Percentiles rank a stretch among this genome's conserved stretches.
Conservation (phyloP, 2,888 invertebrate species). For the Microctonus hyperodae region DNA sequence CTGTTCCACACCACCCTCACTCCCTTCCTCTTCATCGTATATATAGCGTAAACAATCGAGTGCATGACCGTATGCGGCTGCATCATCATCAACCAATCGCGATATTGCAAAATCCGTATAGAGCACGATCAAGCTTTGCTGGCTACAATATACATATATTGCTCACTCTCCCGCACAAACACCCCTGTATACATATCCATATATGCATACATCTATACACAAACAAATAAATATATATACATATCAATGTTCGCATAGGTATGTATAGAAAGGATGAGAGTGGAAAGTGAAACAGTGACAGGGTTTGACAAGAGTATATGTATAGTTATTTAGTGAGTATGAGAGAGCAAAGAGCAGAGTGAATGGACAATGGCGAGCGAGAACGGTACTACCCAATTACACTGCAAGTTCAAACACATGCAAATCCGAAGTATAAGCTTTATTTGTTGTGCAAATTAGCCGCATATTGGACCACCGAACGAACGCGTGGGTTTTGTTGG, state of each 20-base stretch:
- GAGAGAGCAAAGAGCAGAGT: constrained; percentile 23
- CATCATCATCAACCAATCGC: constrained; percentile 40
- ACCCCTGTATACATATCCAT: no score
- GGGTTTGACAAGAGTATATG: no score
- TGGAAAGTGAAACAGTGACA: constrained; percentile 12
- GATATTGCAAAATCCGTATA: constrained; percentile 47
- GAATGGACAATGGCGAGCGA: constrained; percentile 41
- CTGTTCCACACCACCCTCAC: constrained; percentile 7
- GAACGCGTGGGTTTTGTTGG: constrained; percentile 59
- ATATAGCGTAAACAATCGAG: constrained; percentile 16
- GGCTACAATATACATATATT: constrained; percentile 33
- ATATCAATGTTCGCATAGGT: not conserved
- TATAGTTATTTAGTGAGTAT: constrained; percentile 24
- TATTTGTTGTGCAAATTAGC: constrained; percentile 64
- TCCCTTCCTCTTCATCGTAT: not conserved
- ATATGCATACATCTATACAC: not conserved
- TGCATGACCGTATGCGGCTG: constrained; percentile 14
- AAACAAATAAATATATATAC: not conserved
- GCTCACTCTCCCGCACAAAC: no score
- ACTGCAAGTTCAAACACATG: constrained; percentile 64
- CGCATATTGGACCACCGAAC: constrained; percentile 61
- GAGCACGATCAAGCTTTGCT: constrained; percentile 40
- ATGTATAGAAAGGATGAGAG: constrained; percentile 12
- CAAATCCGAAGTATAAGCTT: constrained; percentile 63
- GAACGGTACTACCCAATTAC: constrained; percentile 61